Evolutionary conservation across 2,888 invertebrate genomes (phyloP).

Genomic region (Parelbella ahira): DNA sequence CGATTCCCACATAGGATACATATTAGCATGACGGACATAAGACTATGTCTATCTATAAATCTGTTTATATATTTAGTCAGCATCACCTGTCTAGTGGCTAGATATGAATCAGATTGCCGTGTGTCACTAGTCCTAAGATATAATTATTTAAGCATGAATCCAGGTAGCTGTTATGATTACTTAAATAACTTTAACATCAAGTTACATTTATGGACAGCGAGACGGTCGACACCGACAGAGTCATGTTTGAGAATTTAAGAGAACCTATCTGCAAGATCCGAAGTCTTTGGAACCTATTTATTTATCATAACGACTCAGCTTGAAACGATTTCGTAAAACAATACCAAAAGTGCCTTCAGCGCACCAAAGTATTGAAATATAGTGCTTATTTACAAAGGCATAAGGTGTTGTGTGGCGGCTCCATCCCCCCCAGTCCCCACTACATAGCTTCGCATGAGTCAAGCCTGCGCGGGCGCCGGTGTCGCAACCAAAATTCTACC

Average conservation of each 20-base stretch:
- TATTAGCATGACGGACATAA: too few relatives aligned
- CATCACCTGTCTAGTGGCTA: too few relatives aligned
- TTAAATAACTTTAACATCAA: too few relatives aligned
- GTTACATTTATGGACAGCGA: too few relatives aligned
- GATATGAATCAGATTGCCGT: too few relatives aligned
- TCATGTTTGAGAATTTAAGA: conserved; percentile 20
- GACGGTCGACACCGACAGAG: too few relatives aligned
- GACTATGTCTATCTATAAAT: too few relatives aligned
- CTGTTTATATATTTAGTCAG: too few relatives aligned
- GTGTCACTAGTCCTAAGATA: too few relatives aligned
- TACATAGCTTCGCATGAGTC: conserved; percentile 51
- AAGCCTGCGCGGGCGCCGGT: conserved; percentile 66
- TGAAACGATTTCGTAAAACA: conserved; percentile 26
- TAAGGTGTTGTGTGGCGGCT: conserved; percentile 24
- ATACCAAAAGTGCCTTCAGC: conserved; percentile 9
- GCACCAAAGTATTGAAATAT: neutral
- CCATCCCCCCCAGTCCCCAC: conserved; percentile 33
- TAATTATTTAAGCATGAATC: too few relatives aligned
- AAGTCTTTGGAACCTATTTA: conserved; percentile 18
- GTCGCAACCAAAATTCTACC: conserved; percentile 79
- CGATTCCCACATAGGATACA: too few relatives aligned
- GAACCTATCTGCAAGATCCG: conserved; percentile 12
- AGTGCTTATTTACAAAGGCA: neutral
- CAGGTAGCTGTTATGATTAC: too few relatives aligned
- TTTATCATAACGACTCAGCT: conserved; percentile 23